Conservation (phyloP, 2,797 vertebrate genomes). For the Tapera naevia region DNA sequence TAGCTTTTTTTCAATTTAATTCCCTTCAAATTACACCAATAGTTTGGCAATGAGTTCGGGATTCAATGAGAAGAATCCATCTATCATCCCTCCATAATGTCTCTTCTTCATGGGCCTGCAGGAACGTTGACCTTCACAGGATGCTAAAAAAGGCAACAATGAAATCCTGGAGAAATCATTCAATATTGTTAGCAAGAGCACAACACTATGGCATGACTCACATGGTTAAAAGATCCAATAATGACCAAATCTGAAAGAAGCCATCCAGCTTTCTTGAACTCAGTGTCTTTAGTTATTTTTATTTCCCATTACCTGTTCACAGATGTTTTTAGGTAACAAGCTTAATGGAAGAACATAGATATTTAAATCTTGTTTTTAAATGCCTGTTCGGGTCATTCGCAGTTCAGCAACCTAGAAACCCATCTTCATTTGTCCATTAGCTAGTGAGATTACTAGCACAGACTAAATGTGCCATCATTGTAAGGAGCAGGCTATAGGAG, state of each 20-base stretch:
- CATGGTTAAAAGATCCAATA: not conserved
- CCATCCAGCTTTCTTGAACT: not conserved
- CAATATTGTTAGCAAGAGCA: not conserved
- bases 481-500: not conserved
- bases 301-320: not conserved
- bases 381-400: not conserved
- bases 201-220: not conserved
- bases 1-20: not conserved
- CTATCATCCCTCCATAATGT: fast-evolving
- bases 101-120: not conserved
- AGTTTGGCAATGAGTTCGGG: not conserved
- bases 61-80: not conserved
- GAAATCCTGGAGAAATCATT: not conserved
- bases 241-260: not conserved
- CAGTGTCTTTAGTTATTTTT: not conserved
- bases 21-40: not conserved
- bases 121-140: not conserved
- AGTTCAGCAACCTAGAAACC: not conserved
- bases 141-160: not conserved
- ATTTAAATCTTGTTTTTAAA: not conserved
- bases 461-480: not conserved
- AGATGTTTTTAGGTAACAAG: not conserved
- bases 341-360: not conserved
- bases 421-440: not conserved
- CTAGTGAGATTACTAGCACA: not conserved